phyloP scores from a whole-genome alignment of 2,113 vertebrate species.

The Stercorarius parasiticus region DNA sequence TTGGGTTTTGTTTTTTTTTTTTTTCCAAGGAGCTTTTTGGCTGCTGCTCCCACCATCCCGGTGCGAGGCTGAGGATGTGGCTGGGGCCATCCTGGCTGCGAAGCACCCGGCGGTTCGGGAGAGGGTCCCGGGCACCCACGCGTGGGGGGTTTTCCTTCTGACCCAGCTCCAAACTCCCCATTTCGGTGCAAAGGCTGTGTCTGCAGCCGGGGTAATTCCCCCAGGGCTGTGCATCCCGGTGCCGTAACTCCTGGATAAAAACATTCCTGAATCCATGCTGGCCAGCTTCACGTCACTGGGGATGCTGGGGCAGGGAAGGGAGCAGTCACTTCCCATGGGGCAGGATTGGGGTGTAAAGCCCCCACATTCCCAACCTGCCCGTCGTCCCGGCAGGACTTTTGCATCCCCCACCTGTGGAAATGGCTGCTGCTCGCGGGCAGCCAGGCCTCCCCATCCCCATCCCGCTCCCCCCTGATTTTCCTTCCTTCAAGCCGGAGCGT shows the following conservation, averaged over 20 bases:
- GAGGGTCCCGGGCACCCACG: fast-evolving
- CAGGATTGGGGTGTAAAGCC: background rate
- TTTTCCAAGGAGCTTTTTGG: background rate
- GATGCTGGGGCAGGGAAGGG: background rate
- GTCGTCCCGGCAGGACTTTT: background rate
- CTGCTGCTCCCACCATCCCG: background rate
- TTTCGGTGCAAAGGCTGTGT: background rate
- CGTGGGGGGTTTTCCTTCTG: fast-evolving
- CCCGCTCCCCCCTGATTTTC: background rate
- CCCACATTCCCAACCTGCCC: fast-evolving
- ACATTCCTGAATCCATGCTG: background rate
- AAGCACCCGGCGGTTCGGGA: fast-evolving
- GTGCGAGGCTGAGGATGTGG: background rate
- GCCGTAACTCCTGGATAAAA: background rate
- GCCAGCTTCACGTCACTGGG: no score
- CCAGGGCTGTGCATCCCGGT: fast-evolving
- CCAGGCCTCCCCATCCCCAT: background rate
- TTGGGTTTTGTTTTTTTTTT: no score
- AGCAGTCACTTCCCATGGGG: background rate
- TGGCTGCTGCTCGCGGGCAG: background rate
- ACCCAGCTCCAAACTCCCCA: background rate
- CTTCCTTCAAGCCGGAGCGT: fast-evolving
- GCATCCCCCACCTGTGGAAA: background rate
- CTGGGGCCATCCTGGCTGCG: background rate
- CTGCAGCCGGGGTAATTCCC: background rate